Evolutionary conservation across 92 coral and sea anemone genomes (phyloP), one percentile per base, ranked within the genome.

Genomic region (Galaxea fascicularis): DNA sequence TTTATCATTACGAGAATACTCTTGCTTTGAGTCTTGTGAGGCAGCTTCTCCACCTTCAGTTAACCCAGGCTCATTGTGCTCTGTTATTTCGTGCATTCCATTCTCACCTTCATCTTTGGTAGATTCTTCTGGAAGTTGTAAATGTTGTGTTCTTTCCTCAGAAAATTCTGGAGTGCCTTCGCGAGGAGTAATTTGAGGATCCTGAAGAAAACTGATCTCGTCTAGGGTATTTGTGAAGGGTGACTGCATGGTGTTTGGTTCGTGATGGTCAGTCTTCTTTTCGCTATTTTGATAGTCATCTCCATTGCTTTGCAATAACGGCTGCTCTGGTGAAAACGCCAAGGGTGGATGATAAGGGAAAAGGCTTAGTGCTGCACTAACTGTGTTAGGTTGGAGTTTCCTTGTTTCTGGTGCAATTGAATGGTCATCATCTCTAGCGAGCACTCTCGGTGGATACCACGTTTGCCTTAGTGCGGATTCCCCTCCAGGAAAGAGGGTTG

Each of bases 341-440:
- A 56, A 20, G 20, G 67, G 66, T 15, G 56, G 66, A 27, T 51
- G 79, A 35, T 46, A 30, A 10, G 66, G 22, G 5, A 75, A 4
- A 30, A 30, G 17, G 31, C 25, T 52, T 45, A 74, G 20, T 26
- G 64, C 64, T 17, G 78, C 27, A 74, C 78, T 74, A 4, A 53
- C 78, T 12, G 47, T 74, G 6, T 56, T 75, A 18, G 79, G 52
- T 58, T 75, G 28, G 30, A 13, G 4, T 14, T 29, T 20, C 22
- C 25, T 16, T 4, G 60, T 18, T 52, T 75, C 49, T 4, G 21
- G 26, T 21, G 17, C 20, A 15, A 46, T 56, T 5, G 49, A 35
- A 4, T 57, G 18, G 10, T 9, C 66, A 39, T 35, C 41, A 35
- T 35, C 41, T 35, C 41, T 29, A 66, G 71, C 7, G 46, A 22